Evolutionary conservation across 1,140 invertebrate genomes (phyloP), one percentile per base, ranked within the genome.

Genomic region (Homarus americanus): DNA sequence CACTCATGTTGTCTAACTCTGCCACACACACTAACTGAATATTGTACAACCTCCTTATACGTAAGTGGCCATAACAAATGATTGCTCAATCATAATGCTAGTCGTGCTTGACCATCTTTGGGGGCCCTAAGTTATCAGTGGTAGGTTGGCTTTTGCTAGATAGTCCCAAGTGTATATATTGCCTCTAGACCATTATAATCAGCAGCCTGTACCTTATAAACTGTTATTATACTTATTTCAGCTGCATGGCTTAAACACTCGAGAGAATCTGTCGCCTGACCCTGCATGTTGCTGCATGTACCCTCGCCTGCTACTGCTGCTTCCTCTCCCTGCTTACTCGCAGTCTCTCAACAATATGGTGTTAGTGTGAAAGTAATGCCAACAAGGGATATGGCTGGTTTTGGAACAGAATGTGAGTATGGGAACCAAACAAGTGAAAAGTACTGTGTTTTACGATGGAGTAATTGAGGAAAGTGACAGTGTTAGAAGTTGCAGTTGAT

Each of bases 241-340:
- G 79, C 34, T 82, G 53, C 79, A 34, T 82, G 79, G 28, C 49
- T 28, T 82, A 49, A 58, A 38, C 1, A 1, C 28, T 38, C 7
- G 17, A n/a, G 44, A 63, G 3, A 28, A 28, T 5, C 32, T 24
- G 63, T 32, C 63, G 7, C 5, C 28, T 63, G 44, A 24, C 44
- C 9, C 49, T 82, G 79, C 44, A 36, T 82, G 73, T 24, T 76
- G 73, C 79, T 63, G 79, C 79, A 82, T 82, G 79, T 24, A 7
- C 5, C 34, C 53, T 36, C 28, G 36, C n/a, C 63, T 58, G 34
- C 79, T n/a, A 36, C 79, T 32, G 44, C 34, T 36, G 36, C 34
- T n/a, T 34, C 49, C 63, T n/a, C 24, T 7, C 49, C 53, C 34
- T 36, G 5, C 28, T 36, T 63, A 4, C 10, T 49, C 24, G 10